Evolutionary conservation across 35 echinoderm and acorn worm species (phyloP).

Genomic region (Eucidaris tribuloides): DNA sequence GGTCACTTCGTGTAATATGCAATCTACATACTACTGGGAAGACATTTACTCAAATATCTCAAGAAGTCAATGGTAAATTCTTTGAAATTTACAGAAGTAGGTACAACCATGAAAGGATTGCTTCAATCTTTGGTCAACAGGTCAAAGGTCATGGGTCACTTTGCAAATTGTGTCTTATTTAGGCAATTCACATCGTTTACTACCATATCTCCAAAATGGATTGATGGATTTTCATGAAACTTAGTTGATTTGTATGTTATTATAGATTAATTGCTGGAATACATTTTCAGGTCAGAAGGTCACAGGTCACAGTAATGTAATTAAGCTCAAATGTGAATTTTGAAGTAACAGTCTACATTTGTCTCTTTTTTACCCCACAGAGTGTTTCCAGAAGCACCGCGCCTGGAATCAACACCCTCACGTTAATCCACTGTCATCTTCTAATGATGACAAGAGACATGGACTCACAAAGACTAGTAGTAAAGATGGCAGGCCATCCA

Average conservation of each 20-base stretch:
- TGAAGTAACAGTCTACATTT: not conserved
- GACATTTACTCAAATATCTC: too few relatives aligned
- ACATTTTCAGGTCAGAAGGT: not conserved
- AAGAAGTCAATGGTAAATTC: too few relatives aligned
- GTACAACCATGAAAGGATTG: too few relatives aligned
- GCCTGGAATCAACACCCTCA: slow-evolving; percentile 2
- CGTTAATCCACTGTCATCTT: not conserved
- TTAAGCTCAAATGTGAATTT: not conserved
- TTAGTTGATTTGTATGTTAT: not conserved
- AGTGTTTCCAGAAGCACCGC: slow-evolving; percentile 38
- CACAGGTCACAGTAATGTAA: not conserved
- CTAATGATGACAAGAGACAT: not conserved
- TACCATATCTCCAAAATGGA: not conserved
- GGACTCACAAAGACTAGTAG: not conserved
- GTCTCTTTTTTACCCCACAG: not conserved
- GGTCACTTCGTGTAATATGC: too few relatives aligned
- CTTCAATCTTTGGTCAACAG: too few relatives aligned
- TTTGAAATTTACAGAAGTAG: too few relatives aligned
- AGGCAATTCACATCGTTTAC: not conserved
- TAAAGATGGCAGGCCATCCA: not conserved
- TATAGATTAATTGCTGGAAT: not conserved
- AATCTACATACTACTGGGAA: too few relatives aligned
- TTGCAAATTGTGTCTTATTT: too few relatives aligned
- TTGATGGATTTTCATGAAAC: not conserved
- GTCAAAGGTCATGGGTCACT: too few relatives aligned